Evolutionary conservation across 1,140 invertebrate species (phyloP).

Genomic region (Araneus ventricosus): DNA sequence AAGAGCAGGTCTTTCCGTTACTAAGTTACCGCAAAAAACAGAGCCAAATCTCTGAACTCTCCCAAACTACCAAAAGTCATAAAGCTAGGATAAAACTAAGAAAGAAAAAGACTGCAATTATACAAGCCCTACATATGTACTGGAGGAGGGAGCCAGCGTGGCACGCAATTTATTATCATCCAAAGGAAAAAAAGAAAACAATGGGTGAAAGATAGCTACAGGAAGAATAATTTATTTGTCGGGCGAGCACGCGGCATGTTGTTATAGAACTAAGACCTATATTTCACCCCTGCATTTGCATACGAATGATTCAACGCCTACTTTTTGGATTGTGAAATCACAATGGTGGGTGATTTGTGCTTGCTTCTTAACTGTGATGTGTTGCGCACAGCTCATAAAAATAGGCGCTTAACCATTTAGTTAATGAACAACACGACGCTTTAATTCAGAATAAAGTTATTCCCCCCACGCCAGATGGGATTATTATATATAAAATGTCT

Average conservation of each 20-base stretch:
- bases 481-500: too few relatives aligned
- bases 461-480: not conserved
- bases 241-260: not conserved
- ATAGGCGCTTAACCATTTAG: not conserved
- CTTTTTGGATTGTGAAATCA: not conserved
- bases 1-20: constrained; percentile 48
- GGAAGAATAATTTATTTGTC: constrained; percentile 41
- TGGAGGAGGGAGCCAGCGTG: not conserved
- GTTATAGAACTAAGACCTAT: not conserved
- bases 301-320: constrained; percentile 18
- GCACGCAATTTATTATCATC: constrained; percentile 60
- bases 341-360: not conserved
- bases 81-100: constrained; percentile 16
- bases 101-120: constrained; percentile 23
- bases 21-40: constrained; percentile 44
- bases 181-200: constrained; percentile 16
- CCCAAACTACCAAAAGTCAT: constrained; percentile 25
- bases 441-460: not conserved
- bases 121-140: constrained; percentile 54
- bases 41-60: not conserved
- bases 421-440: not conserved
- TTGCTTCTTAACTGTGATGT: not conserved
- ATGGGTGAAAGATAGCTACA: constrained; percentile 45
- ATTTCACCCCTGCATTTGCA: constrained; percentile 16
- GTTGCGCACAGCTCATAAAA: not conserved